These are phyloP conservation scores for Clupea harengus DNA, from an alignment of 2,113 vertebrate species.

Conservation along the genomic window DNA sequence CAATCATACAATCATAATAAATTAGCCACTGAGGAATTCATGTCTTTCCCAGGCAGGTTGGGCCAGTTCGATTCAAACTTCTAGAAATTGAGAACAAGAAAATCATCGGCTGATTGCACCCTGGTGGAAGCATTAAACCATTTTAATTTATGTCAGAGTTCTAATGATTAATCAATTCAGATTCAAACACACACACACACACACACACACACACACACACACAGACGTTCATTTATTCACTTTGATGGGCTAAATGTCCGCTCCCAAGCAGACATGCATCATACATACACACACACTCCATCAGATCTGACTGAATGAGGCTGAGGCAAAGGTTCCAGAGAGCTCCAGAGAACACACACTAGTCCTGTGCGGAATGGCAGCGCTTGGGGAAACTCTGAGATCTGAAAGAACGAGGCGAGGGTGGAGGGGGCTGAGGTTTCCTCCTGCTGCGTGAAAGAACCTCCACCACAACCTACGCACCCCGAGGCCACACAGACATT, in stretches of 20 bases:
- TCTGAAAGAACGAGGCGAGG: no score
- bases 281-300: neutral
- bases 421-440: neutral
- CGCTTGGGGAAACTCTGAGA: no score
- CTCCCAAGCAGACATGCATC: neutral
- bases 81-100: neutral
- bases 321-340: neutral
- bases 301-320: constrained; percentile 7
- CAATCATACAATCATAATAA: neutral
- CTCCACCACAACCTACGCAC: neutral
- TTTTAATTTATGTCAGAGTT: neutral
- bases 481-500: neutral
- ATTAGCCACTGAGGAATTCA: neutral
- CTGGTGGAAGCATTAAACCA: neutral
- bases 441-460: neutral
- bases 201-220: constrained; percentile 11
- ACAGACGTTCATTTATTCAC: neutral
- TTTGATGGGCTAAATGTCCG: neutral
- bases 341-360: neutral
- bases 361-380: no score
- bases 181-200: neutral
- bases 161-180: neutral
- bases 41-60: neutral
- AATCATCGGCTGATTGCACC: neutral
- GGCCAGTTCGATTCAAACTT: neutral